phyloP scores from a whole-genome alignment of 2,888 invertebrate species.

The Lottia scabra region DNA sequence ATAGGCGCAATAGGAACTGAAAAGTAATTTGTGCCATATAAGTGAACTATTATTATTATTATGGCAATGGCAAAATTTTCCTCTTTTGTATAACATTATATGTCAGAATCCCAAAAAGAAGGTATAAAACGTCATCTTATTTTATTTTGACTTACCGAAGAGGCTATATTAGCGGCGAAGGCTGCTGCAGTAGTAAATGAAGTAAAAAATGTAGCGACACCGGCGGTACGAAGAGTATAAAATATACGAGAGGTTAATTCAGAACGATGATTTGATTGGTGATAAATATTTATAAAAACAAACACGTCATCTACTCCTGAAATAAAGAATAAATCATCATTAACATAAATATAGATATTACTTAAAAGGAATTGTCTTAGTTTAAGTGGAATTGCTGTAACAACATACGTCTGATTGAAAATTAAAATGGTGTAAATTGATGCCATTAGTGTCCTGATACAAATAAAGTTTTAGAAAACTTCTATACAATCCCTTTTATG shows the following conservation, averaged over 20 bases:
- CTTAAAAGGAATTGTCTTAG: no score
- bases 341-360: no score
- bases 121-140: no score
- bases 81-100: background rate
- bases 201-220: constrained; percentile 65
- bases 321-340: constrained; percentile 2
- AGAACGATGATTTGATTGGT: constrained; percentile 53
- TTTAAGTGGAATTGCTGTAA: no score
- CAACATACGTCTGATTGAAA: no score
- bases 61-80: background rate
- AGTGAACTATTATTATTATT: no score
- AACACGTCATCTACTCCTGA: constrained; percentile 67
- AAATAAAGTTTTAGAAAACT: no score
- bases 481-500: no score
- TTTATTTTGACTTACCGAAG: constrained; percentile 49
- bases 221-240: constrained; percentile 58
- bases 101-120: background rate
- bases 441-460: no score
- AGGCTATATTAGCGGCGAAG: constrained; percentile 64
- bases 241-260: constrained; percentile 42
- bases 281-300: constrained; percentile 65
- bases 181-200: constrained; percentile 66
- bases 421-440: no score
- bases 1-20: no score
- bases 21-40: no score